A percentile compares a stretch with the other conserved stretches of the same genome.
phyloP scores from a whole-genome alignment of 2,797 vertebrate genomes.

The Pteropus rufus region DNA sequence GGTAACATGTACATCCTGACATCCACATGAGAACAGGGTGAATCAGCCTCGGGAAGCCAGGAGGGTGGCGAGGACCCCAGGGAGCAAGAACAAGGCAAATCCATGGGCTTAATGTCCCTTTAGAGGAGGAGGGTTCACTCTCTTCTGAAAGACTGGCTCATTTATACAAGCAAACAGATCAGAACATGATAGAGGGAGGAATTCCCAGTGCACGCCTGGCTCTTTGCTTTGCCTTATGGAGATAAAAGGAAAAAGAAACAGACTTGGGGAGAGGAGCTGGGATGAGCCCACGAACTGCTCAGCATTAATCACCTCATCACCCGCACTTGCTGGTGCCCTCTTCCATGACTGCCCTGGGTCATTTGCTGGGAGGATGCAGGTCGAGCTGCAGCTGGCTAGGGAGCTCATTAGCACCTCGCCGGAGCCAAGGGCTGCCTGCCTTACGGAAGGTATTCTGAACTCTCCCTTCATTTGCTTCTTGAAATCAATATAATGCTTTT shows the following conservation, averaged over 20 bases:
- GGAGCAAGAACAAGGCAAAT: not conserved
- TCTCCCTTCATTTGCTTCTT: not conserved
- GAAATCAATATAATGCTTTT: constrained; percentile 37
- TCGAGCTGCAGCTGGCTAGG: constrained; percentile 15
- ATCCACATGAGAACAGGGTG: not conserved
- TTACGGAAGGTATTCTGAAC: constrained; percentile 53
- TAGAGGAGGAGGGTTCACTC: not conserved
- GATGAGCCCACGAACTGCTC: not conserved
- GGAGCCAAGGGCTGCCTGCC: constrained; percentile 41
- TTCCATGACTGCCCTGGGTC: not conserved
- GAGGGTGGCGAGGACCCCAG: not conserved
- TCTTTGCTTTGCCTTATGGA: constrained; percentile 30
- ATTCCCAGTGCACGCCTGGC: not conserved
- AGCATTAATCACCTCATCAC: not conserved
- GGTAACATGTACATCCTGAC: not conserved
- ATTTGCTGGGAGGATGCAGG: constrained; percentile 45
- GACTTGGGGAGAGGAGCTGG: not conserved
- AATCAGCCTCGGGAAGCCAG: not conserved
- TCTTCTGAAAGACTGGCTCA: not conserved
- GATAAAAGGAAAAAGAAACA: constrained; percentile 43
- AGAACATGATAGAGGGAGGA: not conserved
- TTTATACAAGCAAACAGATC: constrained; percentile 59
- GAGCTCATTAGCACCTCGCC: constrained; percentile 66
- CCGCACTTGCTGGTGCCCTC: not conserved
- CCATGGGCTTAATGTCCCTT: not conserved